Base-by-base conservation (phyloP, 2,888 invertebrate species). In the Acleris sparsana region DNA sequence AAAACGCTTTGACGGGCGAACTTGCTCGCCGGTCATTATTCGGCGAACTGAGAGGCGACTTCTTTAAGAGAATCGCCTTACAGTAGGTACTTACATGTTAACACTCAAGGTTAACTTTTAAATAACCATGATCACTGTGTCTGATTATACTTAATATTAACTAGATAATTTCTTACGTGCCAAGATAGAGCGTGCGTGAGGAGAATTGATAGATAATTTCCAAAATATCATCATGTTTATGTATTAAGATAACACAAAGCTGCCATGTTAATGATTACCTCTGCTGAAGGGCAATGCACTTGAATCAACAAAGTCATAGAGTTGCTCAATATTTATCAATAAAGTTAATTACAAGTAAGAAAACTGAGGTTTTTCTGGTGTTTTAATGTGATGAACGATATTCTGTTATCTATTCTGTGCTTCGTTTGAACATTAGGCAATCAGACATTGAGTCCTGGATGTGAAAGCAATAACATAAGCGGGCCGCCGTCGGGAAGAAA, bases 101-200 rank as follows among this genome's bases (percentile, higher is more conserved):
- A n/a, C n/a, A 63, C 20, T 6, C 59, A 53, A 64, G 48, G 59
- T 59, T 53, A 64, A 64, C 49, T 59, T 11, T 60, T 51, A 61
- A 48, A 22, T 60, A 60, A 29, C 44, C 55, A 44, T 25, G 20
- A 51, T 58, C 58, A 52, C 48, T 53, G 29, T n/a, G 44, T 56
- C 61, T 57, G 66, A 66, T 66, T 62, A 62, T 57, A 60, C 52
- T 66, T 66, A 66, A 17, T 56, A 46, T 61, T 60, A 60, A 51
- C 61, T 33, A 52, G 65, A 66, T 66, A 66, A 66, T 57, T 56
- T 20, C 57, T 56, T 61, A 66, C 66, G 66, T 66, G 61, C n/a
- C 18, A 22, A 66, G 61, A 66, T 57, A 66, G 53, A 29, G 51
- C n/a, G 62, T 62, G 61, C 66, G 66, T 62, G 66, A 44, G 51